Percentiles rank a stretch among this genome's conserved stretches.
phyloP scores from a whole-genome alignment of 2,888 invertebrate genomes.

The Leucophora obtusa region DNA sequence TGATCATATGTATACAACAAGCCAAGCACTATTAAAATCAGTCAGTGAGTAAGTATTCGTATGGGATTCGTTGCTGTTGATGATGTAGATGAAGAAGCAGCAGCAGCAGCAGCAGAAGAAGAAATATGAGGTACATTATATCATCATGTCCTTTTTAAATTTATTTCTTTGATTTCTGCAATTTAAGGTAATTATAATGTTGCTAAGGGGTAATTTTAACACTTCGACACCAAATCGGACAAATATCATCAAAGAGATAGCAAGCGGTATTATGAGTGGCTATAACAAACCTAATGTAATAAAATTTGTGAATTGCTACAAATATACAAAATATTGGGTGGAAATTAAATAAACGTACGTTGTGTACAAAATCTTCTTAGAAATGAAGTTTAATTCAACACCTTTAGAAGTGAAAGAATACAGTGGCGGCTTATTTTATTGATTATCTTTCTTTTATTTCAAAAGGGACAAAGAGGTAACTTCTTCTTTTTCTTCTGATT shows the following conservation, averaged over 20 bases:
- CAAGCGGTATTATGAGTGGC: constrained; percentile 26
- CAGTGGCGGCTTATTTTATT: constrained; percentile 57
- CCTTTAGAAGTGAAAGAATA: constrained; percentile 54
- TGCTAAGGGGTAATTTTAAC: constrained; percentile 79
- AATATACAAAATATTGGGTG: constrained; percentile 3
- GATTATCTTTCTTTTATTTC: constrained; percentile 47
- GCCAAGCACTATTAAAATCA: neutral
- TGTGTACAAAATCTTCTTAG: constrained; percentile 71
- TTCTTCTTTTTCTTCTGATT: constrained; percentile 39
- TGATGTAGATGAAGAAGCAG: constrained; percentile 3
- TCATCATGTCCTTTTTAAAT: constrained; percentile 68
- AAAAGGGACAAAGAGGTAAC: neutral
- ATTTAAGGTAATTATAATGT: constrained; percentile 79
- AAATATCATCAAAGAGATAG: constrained; percentile 71
- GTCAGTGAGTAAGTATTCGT: constrained; percentile 23
- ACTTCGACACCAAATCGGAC: constrained; percentile 76
- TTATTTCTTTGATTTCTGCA: constrained; percentile 77
- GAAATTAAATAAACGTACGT: constrained; percentile 34
- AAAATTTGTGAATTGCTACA: constrained; percentile 5
- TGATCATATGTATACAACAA: constrained; percentile 23
- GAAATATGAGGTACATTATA: constrained; percentile 21
- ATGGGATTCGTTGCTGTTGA: constrained; percentile 22
- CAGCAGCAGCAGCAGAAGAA: neutral
- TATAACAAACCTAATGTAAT: neutral
- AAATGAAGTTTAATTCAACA: constrained; percentile 74